Percentiles rank a stretch among this genome's conserved stretches.
Evolutionary conservation across 2,888 invertebrate genomes (phyloP).

Genomic region (Trachelus tabidus): DNA sequence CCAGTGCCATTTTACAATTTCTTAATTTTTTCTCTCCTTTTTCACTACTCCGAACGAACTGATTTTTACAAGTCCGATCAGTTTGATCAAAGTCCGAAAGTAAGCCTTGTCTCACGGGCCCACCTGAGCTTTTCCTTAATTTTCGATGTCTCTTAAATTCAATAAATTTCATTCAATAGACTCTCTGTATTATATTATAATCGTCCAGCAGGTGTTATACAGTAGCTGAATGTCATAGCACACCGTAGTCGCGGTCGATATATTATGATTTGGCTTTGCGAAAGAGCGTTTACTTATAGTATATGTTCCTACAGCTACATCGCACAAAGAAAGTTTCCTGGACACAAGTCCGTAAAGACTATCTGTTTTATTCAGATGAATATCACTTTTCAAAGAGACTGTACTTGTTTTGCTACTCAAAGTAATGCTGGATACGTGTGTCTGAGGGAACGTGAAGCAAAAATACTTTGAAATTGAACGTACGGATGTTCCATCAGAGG

Average conservation of each 20-base stretch:
- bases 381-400: not conserved
- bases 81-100: not conserved
- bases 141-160: not conserved
- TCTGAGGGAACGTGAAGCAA: not conserved
- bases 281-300: not conserved
- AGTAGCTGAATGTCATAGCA: not conserved
- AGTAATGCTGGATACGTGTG: not conserved
- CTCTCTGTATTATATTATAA: not conserved
- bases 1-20: conserved; percentile 9
- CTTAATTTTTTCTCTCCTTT: conserved; percentile 6
- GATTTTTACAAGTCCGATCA: conserved; percentile 24
- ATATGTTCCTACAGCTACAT: not conserved
- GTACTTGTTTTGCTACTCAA: not conserved
- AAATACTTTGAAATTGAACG: not conserved
- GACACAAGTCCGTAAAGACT: not conserved
- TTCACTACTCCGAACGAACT: conserved; percentile 10
- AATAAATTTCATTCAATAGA: not conserved
- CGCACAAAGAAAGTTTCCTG: not conserved
- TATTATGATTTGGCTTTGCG: not conserved
- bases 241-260: not conserved
- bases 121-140: not conserved
- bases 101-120: not conserved
- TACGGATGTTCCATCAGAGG: not conserved
- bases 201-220: not conserved
- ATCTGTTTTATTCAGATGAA: not conserved